These are phyloP conservation scores for Eustalomyia histrio DNA, from an alignment of 2,888 invertebrate species.

Conservation along the genomic window DNA sequence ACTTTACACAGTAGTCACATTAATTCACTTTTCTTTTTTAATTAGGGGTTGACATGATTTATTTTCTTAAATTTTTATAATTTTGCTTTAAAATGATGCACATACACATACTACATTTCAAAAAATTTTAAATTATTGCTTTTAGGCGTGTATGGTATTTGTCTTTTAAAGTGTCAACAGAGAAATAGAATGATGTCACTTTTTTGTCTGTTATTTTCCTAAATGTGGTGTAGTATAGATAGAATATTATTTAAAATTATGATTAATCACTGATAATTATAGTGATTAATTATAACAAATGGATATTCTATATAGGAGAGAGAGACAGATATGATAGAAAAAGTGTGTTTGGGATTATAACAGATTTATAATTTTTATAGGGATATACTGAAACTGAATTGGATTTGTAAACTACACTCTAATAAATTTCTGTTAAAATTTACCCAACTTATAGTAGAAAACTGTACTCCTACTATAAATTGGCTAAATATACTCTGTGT, in stretches of 20 bases:
- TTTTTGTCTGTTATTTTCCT: conserved; percentile 10
- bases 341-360: conserved; percentile 59
- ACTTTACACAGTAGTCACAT: conserved; percentile 10
- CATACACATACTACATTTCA: conserved; percentile 32
- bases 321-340: conserved; percentile 33
- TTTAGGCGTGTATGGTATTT: conserved; percentile 64
- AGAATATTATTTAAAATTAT: conserved; percentile 43
- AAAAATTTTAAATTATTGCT: conserved; percentile 62
- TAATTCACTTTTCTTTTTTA: neutral
- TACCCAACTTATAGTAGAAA: too few relatives aligned
- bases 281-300: conserved; percentile 67
- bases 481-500: too few relatives aligned
- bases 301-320: conserved; percentile 11
- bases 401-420: neutral
- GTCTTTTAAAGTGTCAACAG: conserved; percentile 64
- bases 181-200: conserved; percentile 35
- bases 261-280: conserved; percentile 68
- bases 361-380: conserved; percentile 3
- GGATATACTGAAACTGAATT: neutral
- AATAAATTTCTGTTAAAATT: too few relatives aligned
- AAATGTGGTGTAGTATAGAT: neutral
- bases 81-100: conserved; percentile 43
- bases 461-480: too few relatives aligned
- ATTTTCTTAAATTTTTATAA: conserved; percentile 59
- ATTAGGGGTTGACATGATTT: conserved; percentile 66